Evolutionary conservation across 2,113 vertebrate genomes (phyloP), one percentile per base, ranked within the genome.

Genomic region (Toxostoma redivivum): DNA sequence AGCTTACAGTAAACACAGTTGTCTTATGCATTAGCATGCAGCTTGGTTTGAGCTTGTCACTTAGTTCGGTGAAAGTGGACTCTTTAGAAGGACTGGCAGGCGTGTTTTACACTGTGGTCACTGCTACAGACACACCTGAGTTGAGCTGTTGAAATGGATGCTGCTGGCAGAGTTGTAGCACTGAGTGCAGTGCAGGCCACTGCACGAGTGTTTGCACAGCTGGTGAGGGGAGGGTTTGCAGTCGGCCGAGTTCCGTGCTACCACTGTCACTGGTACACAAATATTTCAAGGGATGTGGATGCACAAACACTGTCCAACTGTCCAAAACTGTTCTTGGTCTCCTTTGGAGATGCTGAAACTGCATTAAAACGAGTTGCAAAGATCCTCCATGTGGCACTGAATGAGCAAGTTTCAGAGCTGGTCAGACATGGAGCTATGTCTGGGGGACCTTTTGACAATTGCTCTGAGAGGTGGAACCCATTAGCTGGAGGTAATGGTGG

Each of bases 381-480:
- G 19, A 28, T 37, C 35, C 42, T 87, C 10, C 33, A 3, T 0
- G 2, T 25, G 38, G 22, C 33, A 62, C 17, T 47, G 47, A 87
- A 53, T 9, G 19, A 65, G 5, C 12, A 28, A 37, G 15, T 79
- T 69, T 67, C 86, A 82, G 57, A 81, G 24, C 9, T 4, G 3
- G 1, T 6, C 1, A 16, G n/a, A 13, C 8, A 17, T 0, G 24
- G 31, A 40, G n/a, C 56, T 47, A 5, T 28, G 15, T 51, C 50
- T 10, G 27, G 28, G 50, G 50, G 50, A 51, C 27, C 25, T 51
- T 51, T 28, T 51, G 25, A 28, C 10, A 22, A 8, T 65, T 62
- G 40, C 7, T 44, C 5, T 51, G 35, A 61, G 35, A 80, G n/a
- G 18, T 20, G 6, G 18, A 64, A 54, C 15, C 5, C 7, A 13